phyloP scores from a whole-genome alignment of 2,888 invertebrate species.

The Chalcis sispes region DNA sequence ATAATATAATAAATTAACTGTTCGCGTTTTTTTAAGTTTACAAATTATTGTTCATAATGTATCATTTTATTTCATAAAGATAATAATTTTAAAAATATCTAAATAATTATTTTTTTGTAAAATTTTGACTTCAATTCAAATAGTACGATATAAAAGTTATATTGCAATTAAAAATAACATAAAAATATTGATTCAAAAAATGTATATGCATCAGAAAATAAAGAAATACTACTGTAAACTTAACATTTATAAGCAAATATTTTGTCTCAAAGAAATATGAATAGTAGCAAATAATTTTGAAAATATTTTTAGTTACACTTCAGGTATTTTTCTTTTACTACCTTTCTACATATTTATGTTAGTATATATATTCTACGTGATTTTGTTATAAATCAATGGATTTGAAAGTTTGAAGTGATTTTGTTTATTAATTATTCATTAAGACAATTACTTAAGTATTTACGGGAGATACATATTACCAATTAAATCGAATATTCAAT shows the following conservation, averaged over 20 bases:
- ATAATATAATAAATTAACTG: slow-evolving; percentile 39
- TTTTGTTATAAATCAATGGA: slow-evolving; percentile 46
- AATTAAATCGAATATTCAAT: slow-evolving; percentile 73
- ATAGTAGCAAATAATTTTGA: background rate
- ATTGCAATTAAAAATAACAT: slow-evolving; percentile 18
- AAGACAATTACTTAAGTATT: slow-evolving; percentile 71
- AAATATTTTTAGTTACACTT: slow-evolving; percentile 9
- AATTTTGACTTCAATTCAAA: background rate
- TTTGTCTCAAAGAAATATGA: slow-evolving; percentile 22
- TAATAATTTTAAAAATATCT: slow-evolving; percentile 19
- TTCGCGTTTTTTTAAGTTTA: slow-evolving; percentile 15
- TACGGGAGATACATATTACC: slow-evolving; percentile 73
- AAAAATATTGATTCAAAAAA: slow-evolving; percentile 28
- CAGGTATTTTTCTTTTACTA: slow-evolving; percentile 33
- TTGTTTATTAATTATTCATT: slow-evolving; percentile 69
- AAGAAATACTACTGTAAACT: slow-evolving; percentile 13
- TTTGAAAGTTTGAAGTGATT: slow-evolving; percentile 56
- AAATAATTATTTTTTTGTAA: slow-evolving; percentile 23
- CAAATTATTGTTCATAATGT: slow-evolving; percentile 18
- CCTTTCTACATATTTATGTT: slow-evolving; percentile 34
- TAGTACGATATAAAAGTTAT: background rate
- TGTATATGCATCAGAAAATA: slow-evolving; percentile 5
- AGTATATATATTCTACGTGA: slow-evolving; percentile 32
- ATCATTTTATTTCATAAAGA: slow-evolving; percentile 4
- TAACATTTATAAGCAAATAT: background rate